Conservation (phyloP, 2,113 vertebrate genomes). For the Tragelaphus strepsiceros region DNA sequence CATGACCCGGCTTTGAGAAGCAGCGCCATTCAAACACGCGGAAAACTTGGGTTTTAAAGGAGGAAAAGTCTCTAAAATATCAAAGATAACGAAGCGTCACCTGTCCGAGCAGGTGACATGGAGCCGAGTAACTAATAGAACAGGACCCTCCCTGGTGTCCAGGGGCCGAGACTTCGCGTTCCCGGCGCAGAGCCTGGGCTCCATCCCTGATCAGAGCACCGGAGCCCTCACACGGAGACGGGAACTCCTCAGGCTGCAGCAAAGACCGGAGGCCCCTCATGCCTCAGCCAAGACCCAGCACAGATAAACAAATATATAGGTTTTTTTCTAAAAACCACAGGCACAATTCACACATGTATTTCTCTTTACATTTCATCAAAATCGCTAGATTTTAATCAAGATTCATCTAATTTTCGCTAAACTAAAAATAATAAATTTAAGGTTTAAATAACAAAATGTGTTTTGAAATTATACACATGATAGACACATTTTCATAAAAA, state of each 20-base stretch:
- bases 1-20: rapidly evolving
- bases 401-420: not conserved
- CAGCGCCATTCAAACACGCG: not conserved
- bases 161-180: not conserved
- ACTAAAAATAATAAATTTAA: not conserved
- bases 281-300: not conserved
- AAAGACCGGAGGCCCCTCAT: not conserved
- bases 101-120: rapidly evolving
- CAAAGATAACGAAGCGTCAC: rapidly evolving
- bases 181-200: not conserved
- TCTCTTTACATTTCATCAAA: not conserved
- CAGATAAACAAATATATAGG: not conserved
- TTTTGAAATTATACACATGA: not conserved
- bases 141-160: not conserved
- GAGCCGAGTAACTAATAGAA: too few relatives aligned
- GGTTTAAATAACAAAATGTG: not conserved
- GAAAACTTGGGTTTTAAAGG: not conserved
- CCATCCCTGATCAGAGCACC: not conserved
- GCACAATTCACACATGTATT: not conserved
- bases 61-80: not conserved
- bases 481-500: not conserved
- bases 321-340: not conserved
- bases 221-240: rapidly evolving
- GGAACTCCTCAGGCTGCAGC: not conserved
- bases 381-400: not conserved